Evolutionary conservation across 53 echinoderm and acorn worm genomes (phyloP), one percentile per base, ranked within the genome.

Genomic region (Echinometra lucunter): DNA sequence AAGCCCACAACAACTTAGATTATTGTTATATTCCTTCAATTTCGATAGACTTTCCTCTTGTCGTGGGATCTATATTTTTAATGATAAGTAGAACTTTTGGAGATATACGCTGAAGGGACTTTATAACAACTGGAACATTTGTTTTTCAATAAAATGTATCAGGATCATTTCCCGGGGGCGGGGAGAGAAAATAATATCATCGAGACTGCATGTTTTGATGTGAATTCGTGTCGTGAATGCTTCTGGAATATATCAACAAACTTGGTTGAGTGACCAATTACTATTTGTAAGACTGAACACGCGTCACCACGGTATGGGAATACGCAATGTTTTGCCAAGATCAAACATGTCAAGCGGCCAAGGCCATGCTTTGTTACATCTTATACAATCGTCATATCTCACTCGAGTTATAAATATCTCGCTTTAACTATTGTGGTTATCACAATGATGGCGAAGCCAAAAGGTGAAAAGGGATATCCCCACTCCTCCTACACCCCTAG

Each of bases 251-350:
- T 18, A 49, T 85, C n/a, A 85, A 85, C 27, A 49, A 85, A 47
- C 30, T n/a, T 49, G 85, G 85, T 85, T 28, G 85, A 85, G 85
- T 85, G 85, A 13, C 15, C 85, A 85, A 85, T 85, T 49, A 6
- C 4, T 11, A 49, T 85, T 28, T n/a, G 3, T 12, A 3, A 49
- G 85, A 47, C 2, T 49, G 49, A 28, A 85, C 28, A 49, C 49
- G 49, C 85, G 85, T 85, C 85, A 85, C 28, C 47, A 49, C 9
- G 49, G 40, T 3, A 27, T 17, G 6, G 12, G 8, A 85, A 85
- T 47, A 27, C 49, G 13, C 85, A 9, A 85, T 85, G n/a, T 49
- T 85, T 85, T 85, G 47, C 16, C n/a, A 85, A 85, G 85, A 85
- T 47, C 47, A 85, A 12, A 27, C 10, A 85, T 49, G 49, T 47